These are phyloP conservation scores for Sebastes baramenuke DNA, from an alignment of 2,797 vertebrate genomes.

Conservation along the genomic window DNA sequence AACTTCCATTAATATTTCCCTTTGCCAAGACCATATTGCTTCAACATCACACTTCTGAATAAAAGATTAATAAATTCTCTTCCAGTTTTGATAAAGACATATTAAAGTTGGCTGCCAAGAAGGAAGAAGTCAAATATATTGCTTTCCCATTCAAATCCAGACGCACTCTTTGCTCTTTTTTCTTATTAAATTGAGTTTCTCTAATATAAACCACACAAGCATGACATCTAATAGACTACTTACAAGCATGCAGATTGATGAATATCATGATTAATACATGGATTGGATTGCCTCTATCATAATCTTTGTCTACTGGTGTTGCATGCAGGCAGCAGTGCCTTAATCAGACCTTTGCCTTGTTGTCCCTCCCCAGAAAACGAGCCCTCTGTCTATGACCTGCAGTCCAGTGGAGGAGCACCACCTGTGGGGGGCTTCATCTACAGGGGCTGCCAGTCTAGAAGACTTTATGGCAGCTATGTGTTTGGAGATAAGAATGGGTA, in stretches of 20 bases:
- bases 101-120: background rate
- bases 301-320: background rate
- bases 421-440: slow-evolving; percentile 97
- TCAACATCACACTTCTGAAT: slow-evolving; percentile 23
- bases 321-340: background rate
- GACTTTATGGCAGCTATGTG: slow-evolving; percentile 94
- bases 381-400: slow-evolving; percentile 93
- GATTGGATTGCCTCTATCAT: background rate
- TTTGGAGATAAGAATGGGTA: slow-evolving; percentile 97
- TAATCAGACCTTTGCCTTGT: slow-evolving; percentile 10
- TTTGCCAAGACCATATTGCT: slow-evolving; percentile 34
- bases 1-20: slow-evolving; percentile 52
- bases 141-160: slow-evolving; percentile 1
- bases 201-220: slow-evolving; percentile 51
- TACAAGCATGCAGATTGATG: background rate
- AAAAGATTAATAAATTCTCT: slow-evolving; percentile 15
- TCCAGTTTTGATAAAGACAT: slow-evolving; percentile 3
- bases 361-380: slow-evolving; percentile 89
- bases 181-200: slow-evolving; percentile 20
- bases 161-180: slow-evolving; percentile 24
- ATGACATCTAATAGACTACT: slow-evolving; percentile 6
- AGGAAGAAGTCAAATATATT: background rate
- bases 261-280: background rate
- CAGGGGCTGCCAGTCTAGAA: slow-evolving; percentile 95
- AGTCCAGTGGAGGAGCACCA: slow-evolving; percentile 88